A percentile compares a stretch with the other conserved stretches of the same genome.
Conservation (phyloP, 1,140 invertebrate species). For the Centruroides sculpturatus region DNA sequence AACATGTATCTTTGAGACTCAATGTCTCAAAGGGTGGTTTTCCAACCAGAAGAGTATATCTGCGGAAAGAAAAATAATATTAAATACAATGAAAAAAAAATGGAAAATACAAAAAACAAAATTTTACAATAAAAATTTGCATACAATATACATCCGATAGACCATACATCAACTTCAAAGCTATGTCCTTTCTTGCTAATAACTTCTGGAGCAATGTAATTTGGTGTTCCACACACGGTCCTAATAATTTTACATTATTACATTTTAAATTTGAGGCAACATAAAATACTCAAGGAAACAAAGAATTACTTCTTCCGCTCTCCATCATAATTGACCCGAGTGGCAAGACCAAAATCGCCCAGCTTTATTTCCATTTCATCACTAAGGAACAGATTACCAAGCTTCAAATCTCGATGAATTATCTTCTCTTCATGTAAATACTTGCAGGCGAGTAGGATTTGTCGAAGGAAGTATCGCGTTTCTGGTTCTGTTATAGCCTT, state of each 20-base stretch:
- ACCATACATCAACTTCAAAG: slow-evolving; percentile 46
- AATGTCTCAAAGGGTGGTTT: slow-evolving; percentile 51
- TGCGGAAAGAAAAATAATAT: slow-evolving; percentile 15
- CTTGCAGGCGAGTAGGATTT: slow-evolving; percentile 42
- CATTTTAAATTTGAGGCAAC: not conserved
- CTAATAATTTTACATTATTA: slow-evolving; percentile 23
- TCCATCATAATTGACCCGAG: slow-evolving; percentile 41
- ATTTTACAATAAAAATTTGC: not conserved
- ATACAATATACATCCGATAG: slow-evolving; percentile 29
- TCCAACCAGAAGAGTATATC: slow-evolving; percentile 46
- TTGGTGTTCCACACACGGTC: slow-evolving; percentile 49
- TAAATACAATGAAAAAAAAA: not conserved
- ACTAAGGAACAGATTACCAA: slow-evolving; percentile 54
- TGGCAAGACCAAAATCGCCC: slow-evolving; percentile 56
- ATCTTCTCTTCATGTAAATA: slow-evolving; percentile 47
- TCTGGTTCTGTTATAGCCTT: slow-evolving; percentile 48
- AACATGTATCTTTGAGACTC: slow-evolving; percentile 45
- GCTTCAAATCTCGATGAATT: slow-evolving; percentile 53
- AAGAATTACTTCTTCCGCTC: slow-evolving; percentile 38
- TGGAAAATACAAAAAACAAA: not conserved
- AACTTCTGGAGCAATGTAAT: slow-evolving; percentile 52
- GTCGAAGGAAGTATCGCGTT: slow-evolving; percentile 48
- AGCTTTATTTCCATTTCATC: slow-evolving; percentile 54
- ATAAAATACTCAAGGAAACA: not conserved
- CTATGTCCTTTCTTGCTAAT: slow-evolving; percentile 47